Evolutionary conservation across 1,140 invertebrate species (phyloP).

Genomic region (Ceratosolen fusciceps): DNA sequence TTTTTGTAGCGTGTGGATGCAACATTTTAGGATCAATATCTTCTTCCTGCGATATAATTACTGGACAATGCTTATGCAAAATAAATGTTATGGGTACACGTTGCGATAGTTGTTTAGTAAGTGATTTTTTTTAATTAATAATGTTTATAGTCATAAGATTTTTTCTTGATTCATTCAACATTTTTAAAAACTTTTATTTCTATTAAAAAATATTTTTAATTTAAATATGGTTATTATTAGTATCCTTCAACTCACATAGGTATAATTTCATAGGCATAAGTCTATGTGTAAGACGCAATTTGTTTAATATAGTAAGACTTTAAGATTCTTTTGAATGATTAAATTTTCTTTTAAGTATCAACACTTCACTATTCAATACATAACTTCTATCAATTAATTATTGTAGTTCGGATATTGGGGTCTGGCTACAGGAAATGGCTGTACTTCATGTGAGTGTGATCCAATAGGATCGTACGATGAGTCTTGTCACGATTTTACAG

Average conservation of each 20-base stretch:
- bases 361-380: too few species aligned
- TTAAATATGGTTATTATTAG: too few species aligned
- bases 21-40: constrained; percentile 80
- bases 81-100: constrained; percentile 85
- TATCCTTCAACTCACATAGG: too few species aligned
- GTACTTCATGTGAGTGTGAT: constrained; percentile 83
- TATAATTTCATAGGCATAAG: too few species aligned
- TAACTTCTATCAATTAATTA: background rate
- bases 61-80: constrained; percentile 92
- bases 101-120: constrained; percentile 89
- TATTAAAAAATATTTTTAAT: too few species aligned
- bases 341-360: too few species aligned
- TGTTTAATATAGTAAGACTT: too few species aligned
- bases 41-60: constrained; percentile 85
- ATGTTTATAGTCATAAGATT: too few species aligned
- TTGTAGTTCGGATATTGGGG: constrained; percentile 84
- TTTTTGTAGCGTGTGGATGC: constrained; percentile 81
- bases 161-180: too few species aligned
- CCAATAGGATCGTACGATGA: constrained; percentile 78
- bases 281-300: too few species aligned
- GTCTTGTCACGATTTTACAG: constrained; percentile 82
- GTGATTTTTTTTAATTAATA: constrained; percentile 49
- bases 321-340: too few species aligned
- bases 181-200: too few species aligned
- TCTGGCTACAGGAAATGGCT: constrained; percentile 76